These are phyloP conservation scores for Schizothorax lantsangensis DNA, from an alignment of 2,797 vertebrate genomes.

Conservation along the genomic window DNA sequence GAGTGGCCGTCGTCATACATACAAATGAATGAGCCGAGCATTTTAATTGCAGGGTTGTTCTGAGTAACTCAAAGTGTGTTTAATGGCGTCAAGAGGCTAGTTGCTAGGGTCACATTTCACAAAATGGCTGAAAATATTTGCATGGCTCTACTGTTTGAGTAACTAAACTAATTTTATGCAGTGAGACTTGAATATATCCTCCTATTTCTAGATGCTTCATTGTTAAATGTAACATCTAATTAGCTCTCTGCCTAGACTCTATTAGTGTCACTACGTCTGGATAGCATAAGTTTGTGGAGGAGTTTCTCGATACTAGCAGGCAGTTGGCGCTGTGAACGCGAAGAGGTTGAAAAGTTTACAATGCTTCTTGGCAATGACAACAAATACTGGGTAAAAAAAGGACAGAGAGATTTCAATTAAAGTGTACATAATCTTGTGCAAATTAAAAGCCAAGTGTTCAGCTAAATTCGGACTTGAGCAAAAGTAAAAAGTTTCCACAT, in stretches of 20 bases:
- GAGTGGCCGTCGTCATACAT: background rate
- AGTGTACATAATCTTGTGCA: background rate
- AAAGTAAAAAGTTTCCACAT: background rate
- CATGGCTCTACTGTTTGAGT: constrained; percentile 9
- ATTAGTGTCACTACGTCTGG: constrained; percentile 13
- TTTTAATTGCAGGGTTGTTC: constrained; percentile 16
- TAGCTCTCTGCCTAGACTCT: background rate
- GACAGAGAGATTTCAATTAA: background rate
- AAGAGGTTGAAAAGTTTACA: constrained; percentile 2
- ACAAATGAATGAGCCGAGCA: background rate
- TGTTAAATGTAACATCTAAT: constrained; percentile 23
- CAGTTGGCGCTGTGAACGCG: background rate
- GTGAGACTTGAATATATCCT: background rate
- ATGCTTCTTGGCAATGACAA: constrained; percentile 8
- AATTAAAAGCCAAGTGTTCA: background rate
- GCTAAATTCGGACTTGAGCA: background rate
- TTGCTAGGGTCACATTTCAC: constrained; percentile 9
- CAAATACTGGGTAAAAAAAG: background rate
- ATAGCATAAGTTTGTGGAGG: constrained; percentile 1
- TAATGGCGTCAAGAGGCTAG: constrained; percentile 33
- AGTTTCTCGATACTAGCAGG: background rate
- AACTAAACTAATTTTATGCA: constrained; percentile 8
- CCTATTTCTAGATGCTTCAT: background rate
- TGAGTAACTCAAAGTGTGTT: constrained; percentile 10
- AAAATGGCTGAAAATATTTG: constrained; percentile 20